A percentile compares a stretch with the other conserved stretches of the same genome.
These are phyloP conservation scores for Schizopygopsis pylzovi DNA, from an alignment of 2,797 vertebrate species.

Conservation along the genomic window DNA sequence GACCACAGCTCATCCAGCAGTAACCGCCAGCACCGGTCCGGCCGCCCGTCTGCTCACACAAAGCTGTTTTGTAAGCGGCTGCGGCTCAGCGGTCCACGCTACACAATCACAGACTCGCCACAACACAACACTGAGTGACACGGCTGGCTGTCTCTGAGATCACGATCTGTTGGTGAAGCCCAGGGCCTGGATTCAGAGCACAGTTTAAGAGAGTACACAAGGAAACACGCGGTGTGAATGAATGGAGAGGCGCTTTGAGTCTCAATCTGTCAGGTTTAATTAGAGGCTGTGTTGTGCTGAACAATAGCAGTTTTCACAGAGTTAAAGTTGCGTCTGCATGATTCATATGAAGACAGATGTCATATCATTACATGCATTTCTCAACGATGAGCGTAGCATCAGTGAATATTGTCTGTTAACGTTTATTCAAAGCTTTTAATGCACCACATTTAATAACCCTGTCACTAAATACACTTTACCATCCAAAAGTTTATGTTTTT, in stretches of 20 bases:
- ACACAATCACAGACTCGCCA: constrained; percentile 29
- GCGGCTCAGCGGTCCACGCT: constrained; percentile 8
- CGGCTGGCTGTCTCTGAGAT: not conserved
- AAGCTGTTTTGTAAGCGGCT: constrained; percentile 24
- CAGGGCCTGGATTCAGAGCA: not conserved
- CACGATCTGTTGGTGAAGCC: not conserved
- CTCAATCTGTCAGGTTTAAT: constrained; percentile 19
- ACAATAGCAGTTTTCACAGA: constrained; percentile 16
- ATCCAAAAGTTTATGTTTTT: not conserved
- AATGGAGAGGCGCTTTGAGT: not conserved
- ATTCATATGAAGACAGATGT: constrained; percentile 21
- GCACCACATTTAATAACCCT: too few relatives aligned
- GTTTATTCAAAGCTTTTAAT: not conserved
- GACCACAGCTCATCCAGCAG: constrained; percentile 47
- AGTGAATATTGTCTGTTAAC: not conserved
- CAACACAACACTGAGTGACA: not conserved
- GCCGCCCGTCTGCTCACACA: constrained; percentile 27
- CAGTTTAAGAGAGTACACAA: not conserved
- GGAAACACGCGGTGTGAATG: not conserved
- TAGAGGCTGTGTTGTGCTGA: not conserved
- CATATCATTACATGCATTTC: not conserved
- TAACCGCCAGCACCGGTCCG: not conserved
- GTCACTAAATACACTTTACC: not conserved
- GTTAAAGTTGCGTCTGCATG: not conserved
- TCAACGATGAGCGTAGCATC: not conserved